phyloP scores from a whole-genome alignment of 2,113 vertebrate genomes.

The Pterophyllum scalare region DNA sequence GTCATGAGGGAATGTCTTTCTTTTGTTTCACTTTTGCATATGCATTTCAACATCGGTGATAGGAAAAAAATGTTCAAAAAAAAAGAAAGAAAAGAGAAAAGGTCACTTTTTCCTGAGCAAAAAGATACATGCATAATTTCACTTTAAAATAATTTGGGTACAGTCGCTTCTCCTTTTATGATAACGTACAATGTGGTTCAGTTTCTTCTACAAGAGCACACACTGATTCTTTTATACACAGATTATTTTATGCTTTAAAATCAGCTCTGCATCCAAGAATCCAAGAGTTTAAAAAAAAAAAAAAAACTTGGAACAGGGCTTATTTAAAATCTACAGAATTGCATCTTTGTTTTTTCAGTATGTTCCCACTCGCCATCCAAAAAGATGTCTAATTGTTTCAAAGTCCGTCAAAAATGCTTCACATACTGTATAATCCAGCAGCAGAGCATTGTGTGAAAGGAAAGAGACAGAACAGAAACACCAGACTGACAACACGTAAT shows the following conservation, averaged over 20 bases:
- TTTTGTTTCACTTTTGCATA: not conserved
- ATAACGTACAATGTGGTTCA: not conserved
- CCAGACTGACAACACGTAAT: not conserved
- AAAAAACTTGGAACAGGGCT: not conserved
- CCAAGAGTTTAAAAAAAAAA: too few species aligned
- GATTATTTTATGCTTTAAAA: constrained; percentile 4
- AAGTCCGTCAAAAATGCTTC: not conserved
- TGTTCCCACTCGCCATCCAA: not conserved
- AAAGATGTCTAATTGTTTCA: not conserved
- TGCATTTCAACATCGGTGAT: not conserved
- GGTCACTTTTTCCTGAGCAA: not conserved
- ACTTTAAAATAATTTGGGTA: not conserved
- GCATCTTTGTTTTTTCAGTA: not conserved
- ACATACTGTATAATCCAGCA: not conserved
- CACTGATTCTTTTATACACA: not conserved
- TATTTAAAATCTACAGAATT: not conserved
- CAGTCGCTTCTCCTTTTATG: not conserved
- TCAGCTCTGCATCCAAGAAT: not conserved
- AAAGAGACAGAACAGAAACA: not conserved
- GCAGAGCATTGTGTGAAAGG: not conserved
- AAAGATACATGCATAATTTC: not conserved
- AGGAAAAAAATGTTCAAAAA: not conserved
- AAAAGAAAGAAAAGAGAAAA: not conserved
- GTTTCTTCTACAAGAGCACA: not conserved
- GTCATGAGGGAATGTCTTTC: not conserved